phyloP scores from a whole-genome alignment of 2,113 vertebrate genomes.

The Epinephelus lanceolatus region DNA sequence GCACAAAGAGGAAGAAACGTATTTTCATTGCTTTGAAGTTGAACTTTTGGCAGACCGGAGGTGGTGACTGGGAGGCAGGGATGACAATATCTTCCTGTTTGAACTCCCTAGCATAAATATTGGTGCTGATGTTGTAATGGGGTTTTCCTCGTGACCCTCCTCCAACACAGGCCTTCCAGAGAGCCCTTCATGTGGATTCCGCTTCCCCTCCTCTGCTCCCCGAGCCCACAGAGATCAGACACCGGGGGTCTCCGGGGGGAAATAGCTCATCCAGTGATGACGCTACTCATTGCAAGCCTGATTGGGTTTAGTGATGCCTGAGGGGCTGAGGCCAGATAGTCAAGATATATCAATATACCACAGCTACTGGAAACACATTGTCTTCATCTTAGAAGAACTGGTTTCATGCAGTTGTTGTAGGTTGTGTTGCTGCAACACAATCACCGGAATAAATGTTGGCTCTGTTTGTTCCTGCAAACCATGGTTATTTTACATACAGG shows the following conservation, averaged over 20 bases:
- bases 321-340: conserved; percentile 56
- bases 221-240: conserved; percentile 60
- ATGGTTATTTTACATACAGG: no score
- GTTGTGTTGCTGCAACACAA: not conserved
- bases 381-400: conserved; percentile 20
- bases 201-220: conserved; percentile 51
- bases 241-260: conserved; percentile 54
- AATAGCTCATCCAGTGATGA: conserved; percentile 72
- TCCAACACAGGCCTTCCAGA: conserved; percentile 39
- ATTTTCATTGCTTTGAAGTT: conserved; percentile 42
- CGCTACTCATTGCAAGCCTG: conserved; percentile 70
- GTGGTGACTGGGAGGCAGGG: conserved; percentile 20
- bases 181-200: conserved; percentile 67
- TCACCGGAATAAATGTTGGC: no score
- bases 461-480: no score
- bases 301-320: conserved; percentile 73
- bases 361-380: conserved; percentile 31
- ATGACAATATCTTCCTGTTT: conserved; percentile 63
- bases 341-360: conserved; percentile 64
- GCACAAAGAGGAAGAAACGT: conserved; percentile 18
- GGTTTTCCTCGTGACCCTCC: conserved; percentile 53
- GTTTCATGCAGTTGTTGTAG: conserved; percentile 25
- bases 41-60: conserved; percentile 46
- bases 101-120: conserved; percentile 73
- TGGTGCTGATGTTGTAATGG: conserved; percentile 67